These are phyloP conservation scores for Drosophila mettleri DNA, from an alignment of 2,888 invertebrate genomes.

Conservation along the genomic window DNA sequence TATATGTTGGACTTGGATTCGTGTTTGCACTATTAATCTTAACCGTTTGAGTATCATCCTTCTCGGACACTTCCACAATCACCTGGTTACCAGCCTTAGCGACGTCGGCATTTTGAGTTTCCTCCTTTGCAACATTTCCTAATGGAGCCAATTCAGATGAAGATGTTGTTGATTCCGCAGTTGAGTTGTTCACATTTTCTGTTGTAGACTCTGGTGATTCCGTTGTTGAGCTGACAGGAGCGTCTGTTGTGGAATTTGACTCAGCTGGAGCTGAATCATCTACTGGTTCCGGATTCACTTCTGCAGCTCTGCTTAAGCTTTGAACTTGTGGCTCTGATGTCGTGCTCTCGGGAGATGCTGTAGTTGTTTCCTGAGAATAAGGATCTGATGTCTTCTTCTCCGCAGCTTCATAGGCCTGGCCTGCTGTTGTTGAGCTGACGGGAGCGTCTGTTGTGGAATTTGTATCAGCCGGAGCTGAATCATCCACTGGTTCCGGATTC, in stretches of 20 bases:
- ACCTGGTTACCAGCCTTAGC: slow-evolving; percentile 1
- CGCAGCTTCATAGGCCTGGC: too few species aligned
- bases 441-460: too few species aligned
- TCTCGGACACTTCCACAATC: slow-evolving; percentile 6
- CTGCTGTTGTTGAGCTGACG: too few species aligned
- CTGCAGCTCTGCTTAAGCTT: background rate
- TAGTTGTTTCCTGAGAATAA: too few species aligned
- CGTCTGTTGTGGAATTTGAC: background rate
- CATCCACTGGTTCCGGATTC: too few species aligned
- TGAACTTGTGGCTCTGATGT: background rate
- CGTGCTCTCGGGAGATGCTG: background rate
- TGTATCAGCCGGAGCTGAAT: too few species aligned
- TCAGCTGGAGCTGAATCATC: background rate
- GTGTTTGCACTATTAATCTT: slow-evolving; percentile 11
- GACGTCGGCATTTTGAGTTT: too few species aligned
- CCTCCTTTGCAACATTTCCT: background rate
- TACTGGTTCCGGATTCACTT: background rate
- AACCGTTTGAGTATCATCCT: slow-evolving; percentile 17
- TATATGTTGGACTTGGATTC: slow-evolving; percentile 2
- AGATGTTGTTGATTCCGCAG: background rate
- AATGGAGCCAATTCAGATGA: background rate
- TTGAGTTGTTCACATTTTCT: background rate
- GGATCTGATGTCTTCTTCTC: too few species aligned
- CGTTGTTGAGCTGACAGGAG: background rate
- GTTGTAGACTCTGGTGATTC: background rate